Evolutionary conservation across 1,140 invertebrate species (phyloP).

Genomic region (Monomorium pharaonis): DNA sequence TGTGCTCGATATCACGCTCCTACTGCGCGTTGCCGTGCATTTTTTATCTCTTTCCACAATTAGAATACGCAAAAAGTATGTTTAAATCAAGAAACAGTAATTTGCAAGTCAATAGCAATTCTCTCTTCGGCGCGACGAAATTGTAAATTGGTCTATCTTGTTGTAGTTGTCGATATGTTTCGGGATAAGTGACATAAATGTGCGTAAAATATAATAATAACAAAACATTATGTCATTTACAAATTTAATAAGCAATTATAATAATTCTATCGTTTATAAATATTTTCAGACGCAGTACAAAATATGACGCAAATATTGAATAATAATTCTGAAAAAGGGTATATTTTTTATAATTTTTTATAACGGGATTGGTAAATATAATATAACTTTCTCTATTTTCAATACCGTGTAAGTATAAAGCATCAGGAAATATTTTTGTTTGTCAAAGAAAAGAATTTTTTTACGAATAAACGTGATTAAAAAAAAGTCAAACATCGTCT

Average conservation of each 20-base stretch:
- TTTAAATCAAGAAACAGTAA: background rate
- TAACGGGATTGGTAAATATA: no score
- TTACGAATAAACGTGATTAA: background rate
- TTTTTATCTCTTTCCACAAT: background rate
- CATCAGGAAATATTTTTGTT: background rate
- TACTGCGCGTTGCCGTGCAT: no score
- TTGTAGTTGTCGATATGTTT: background rate
- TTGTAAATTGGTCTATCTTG: background rate
- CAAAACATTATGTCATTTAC: background rate
- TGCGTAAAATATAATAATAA: background rate
- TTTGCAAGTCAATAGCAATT: background rate
- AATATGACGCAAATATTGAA: background rate
- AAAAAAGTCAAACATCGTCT: background rate
- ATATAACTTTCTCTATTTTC: background rate
- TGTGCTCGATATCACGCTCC: background rate
- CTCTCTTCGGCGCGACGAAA: background rate
- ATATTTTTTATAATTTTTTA: no score
- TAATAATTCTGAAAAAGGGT: background rate
- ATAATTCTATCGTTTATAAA: background rate
- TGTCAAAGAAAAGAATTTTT: background rate
- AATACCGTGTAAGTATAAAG: background rate
- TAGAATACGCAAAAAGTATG: background rate
- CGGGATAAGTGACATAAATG: background rate
- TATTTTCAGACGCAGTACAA: no score
- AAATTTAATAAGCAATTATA: background rate